phyloP scores from a whole-genome alignment of 2,113 vertebrate genomes.

The Chamaea fasciata region DNA sequence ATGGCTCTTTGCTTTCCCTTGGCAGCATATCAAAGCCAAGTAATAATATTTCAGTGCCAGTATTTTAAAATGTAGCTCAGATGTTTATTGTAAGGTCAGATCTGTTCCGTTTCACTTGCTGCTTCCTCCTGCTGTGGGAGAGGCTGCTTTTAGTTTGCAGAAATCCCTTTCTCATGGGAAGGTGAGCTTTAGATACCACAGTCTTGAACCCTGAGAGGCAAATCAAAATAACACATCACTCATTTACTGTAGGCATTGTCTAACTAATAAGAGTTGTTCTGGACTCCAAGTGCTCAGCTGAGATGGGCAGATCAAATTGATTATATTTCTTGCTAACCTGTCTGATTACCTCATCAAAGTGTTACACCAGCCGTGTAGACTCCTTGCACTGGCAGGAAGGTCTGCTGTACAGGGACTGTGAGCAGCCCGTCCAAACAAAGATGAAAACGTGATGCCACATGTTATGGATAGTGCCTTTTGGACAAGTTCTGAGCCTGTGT shows the following conservation, averaged over 20 bases:
- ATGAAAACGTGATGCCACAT: accelerated
- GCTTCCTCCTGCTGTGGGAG: not conserved
- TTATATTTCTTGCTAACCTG: not conserved
- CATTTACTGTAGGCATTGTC: not conserved
- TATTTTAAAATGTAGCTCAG: slow-evolving; percentile 27
- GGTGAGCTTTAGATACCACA: not conserved
- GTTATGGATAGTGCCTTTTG: not conserved
- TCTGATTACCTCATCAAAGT: not conserved
- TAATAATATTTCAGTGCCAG: not conserved
- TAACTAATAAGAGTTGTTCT: not conserved
- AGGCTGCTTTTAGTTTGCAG: slow-evolving; percentile 8
- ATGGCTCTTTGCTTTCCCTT: not conserved
- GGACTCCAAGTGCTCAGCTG: accelerated
- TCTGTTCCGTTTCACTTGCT: slow-evolving; percentile 8
- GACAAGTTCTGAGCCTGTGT: not conserved
- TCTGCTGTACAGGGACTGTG: not conserved
- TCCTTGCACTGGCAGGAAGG: not conserved
- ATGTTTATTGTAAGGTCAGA: slow-evolving; percentile 19
- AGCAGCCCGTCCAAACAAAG: not conserved
- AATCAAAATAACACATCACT: not conserved
- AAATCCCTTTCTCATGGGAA: not conserved
- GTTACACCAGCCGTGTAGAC: not conserved
- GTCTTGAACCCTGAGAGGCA: not conserved
- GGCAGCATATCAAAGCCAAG: slow-evolving; percentile 41
- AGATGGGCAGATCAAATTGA: not conserved